Percentiles rank a stretch among this genome's conserved stretches.
Evolutionary conservation across 2,113 vertebrate species (phyloP).

Genomic region (Nothobranchius furzeri): DNA sequence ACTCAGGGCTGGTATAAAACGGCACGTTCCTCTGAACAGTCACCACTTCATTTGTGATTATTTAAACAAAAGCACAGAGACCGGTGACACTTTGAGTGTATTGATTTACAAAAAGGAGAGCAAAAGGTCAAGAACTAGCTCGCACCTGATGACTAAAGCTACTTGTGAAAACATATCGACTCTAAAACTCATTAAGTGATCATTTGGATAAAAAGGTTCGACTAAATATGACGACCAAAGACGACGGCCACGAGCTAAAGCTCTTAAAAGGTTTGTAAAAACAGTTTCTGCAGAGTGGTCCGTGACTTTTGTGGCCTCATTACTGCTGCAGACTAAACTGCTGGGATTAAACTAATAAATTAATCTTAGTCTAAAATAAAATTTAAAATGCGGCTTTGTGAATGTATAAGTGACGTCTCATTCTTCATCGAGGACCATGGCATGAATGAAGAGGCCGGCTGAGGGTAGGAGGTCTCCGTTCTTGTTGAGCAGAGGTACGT

Average conservation of each 20-base stretch:
- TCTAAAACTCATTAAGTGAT: slow-evolving; percentile 28
- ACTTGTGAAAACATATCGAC: slow-evolving; percentile 19
- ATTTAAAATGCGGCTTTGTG: slow-evolving; percentile 16
- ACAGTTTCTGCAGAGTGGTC: not conserved
- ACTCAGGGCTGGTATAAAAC: too few species aligned
- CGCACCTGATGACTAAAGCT: slow-evolving; percentile 13
- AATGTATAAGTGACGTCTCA: slow-evolving; percentile 13
- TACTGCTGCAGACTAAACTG: slow-evolving; percentile 6
- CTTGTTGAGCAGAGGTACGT: slow-evolving; percentile 88
- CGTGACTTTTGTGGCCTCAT: not conserved
- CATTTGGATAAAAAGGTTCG: slow-evolving; percentile 18
- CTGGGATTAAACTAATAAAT: slow-evolving; percentile 41
- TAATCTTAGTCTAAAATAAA: slow-evolving; percentile 42
- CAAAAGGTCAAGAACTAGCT: slow-evolving; percentile 23
- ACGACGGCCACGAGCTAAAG: slow-evolving; percentile 20
- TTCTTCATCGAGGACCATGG: slow-evolving; percentile 77
- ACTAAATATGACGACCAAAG: not conserved
- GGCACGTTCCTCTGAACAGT: too few species aligned
- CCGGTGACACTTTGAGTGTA: slow-evolving; percentile 21
- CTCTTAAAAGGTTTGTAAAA: not conserved
- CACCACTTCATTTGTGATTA: too few species aligned
- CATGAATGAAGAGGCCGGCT: slow-evolving; percentile 89
- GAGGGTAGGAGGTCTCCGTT: slow-evolving; percentile 85
- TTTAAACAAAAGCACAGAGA: not conserved
- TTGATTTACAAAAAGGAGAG: slow-evolving; percentile 44